Base-by-base conservation (phyloP, 92 coral and sea anemone genomes). In the Palythoa heliodiscus region DNA sequence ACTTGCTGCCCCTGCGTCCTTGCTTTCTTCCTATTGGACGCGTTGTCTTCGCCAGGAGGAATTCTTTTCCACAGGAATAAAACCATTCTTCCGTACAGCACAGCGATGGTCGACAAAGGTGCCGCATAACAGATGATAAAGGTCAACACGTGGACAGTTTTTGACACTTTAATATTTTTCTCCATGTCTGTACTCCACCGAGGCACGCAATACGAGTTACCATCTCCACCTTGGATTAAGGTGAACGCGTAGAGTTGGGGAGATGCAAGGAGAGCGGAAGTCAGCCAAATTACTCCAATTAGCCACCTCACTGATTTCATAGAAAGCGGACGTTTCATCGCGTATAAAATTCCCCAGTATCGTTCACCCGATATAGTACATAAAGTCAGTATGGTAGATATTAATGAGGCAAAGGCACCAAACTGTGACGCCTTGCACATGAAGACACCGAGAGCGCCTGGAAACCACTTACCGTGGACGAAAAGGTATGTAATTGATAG, bases 41-140 rank as follows among this genome's bases (percentile, higher is more conserved):
- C 84, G 55, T 80, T 80, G 63, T 80, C 73, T 29, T 80, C 84
- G 12, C 84, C 84, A n/a, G 84, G 84, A 3, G 84, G 84, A 80
- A 47, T 66, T 80, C 84, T 64, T 17, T 9, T 66, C 84, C 84
- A 80, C 58, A 80, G 58, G 35, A 47, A 80, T 39, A 64, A 17
- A 67, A 80, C 43, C 84, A 80, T 80, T 66, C 73, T 80, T 20
- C 84, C 75, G 38, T 80, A 80, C 43, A 80, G 10, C 12, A 66
- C 84, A 7, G 74, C 73, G 38, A 80, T 80, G 47, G 57, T 48
- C 1, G 75, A 47, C 29, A 80, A n/a, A 5, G 84, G 84, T 7
- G 66, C 16, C 8, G 63, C 84, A 19, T 64, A 80, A 11, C 57
- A 66, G 37, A 80, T 22, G 3, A 80, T 40, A 47, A 80, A 80